These are phyloP conservation scores for Nipponia nippon DNA, from an alignment of 2,113 vertebrate species.

Conservation along the genomic window DNA sequence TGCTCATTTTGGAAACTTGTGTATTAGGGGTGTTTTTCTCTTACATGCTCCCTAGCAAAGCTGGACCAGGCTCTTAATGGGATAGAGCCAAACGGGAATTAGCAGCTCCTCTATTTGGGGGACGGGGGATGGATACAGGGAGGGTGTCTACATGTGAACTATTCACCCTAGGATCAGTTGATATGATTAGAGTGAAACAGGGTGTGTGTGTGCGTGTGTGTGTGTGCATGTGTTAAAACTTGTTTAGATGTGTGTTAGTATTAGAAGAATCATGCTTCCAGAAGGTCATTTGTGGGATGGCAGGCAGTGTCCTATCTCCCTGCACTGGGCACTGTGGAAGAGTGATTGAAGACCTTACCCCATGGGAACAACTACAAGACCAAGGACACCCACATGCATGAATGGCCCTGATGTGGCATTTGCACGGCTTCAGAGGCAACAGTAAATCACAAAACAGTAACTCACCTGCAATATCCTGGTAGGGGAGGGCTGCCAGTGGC, in stretches of 20 bases:
- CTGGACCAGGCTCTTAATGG: not conserved
- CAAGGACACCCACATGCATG: not conserved
- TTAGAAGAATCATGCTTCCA: not conserved
- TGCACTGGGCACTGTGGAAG: not conserved
- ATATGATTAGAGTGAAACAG: not conserved
- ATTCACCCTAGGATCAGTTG: not conserved
- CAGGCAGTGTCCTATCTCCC: not conserved
- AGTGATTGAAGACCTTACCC: not conserved
- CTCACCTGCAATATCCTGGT: not conserved
- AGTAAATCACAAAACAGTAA: not conserved
- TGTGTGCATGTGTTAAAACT: not conserved
- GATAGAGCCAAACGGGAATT: not conserved
- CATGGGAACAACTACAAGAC: not conserved
- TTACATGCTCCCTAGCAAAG: rapidly evolving
- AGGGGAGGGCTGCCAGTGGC: not conserved
- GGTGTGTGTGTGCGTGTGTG: too few relatives aligned
- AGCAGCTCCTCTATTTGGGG: not conserved
- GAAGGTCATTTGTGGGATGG: not conserved
- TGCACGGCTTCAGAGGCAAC: not conserved
- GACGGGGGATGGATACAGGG: not conserved
- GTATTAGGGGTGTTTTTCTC: not conserved
- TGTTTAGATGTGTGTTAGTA: not conserved
- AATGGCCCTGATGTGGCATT: not conserved
- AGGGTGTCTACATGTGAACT: not conserved
- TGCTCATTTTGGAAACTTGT: not conserved